Percentiles rank a stretch among this genome's conserved stretches.
These are phyloP conservation scores for Eupeodes latifasciatus DNA, from an alignment of 2,888 invertebrate species.

Conservation along the genomic window DNA sequence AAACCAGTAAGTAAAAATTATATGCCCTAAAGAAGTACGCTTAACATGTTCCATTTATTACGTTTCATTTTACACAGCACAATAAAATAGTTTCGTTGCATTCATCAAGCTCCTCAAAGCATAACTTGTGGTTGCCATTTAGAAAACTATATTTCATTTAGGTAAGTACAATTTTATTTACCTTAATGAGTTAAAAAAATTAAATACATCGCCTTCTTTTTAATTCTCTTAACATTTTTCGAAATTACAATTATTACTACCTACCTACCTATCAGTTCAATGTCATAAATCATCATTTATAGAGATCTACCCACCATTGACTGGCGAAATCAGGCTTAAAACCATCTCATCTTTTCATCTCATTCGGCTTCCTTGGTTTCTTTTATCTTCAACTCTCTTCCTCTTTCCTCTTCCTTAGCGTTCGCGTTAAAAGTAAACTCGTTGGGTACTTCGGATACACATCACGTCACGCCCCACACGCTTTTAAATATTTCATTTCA, in stretches of 20 bases:
- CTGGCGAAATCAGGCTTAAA: constrained; percentile 28
- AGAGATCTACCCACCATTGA: not conserved
- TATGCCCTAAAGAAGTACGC: too few relatives aligned
- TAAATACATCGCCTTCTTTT: too few relatives aligned
- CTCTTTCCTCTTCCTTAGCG: not conserved
- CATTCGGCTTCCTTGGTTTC: not conserved
- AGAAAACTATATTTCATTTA: too few relatives aligned
- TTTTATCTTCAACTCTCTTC: not conserved
- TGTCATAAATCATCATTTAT: not conserved
- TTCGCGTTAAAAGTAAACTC: constrained; percentile 11
- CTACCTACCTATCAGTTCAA: not conserved
- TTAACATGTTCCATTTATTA: too few relatives aligned
- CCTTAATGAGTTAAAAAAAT: too few relatives aligned
- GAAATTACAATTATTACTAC: not conserved
- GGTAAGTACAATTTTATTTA: too few relatives aligned
- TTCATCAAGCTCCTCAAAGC: too few relatives aligned
- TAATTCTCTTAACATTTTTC: too few relatives aligned
- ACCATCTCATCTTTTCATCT: not conserved
- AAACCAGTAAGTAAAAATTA: too few relatives aligned
- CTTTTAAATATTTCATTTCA: constrained; percentile 49
- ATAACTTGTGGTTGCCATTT: too few relatives aligned
- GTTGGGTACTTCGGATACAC: constrained; percentile 34
- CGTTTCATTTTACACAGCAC: too few relatives aligned
- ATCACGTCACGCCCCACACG: constrained; percentile 31
- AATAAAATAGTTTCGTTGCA: too few relatives aligned